Evolutionary conservation across 2,797 vertebrate species (phyloP).

Genomic region (Phataginus tricuspis): DNA sequence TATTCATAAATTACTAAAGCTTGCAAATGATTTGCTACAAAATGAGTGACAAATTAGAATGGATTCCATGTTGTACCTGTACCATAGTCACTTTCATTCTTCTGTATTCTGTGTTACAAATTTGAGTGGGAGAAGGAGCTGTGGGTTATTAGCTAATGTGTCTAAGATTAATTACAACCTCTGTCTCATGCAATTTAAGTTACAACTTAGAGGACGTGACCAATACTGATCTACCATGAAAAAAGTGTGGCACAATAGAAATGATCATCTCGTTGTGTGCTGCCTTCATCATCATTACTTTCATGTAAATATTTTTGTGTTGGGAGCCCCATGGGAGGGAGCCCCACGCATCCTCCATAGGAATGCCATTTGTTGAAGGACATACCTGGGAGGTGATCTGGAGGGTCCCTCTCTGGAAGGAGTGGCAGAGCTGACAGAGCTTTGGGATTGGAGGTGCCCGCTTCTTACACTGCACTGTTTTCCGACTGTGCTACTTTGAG

Average conservation of each 20-base stretch:
- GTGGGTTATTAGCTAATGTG: neutral
- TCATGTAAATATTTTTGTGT: neutral
- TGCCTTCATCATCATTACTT: neutral
- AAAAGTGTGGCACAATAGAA: neutral
- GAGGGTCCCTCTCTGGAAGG: neutral
- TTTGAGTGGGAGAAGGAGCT: neutral
- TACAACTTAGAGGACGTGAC: neutral
- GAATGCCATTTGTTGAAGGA: neutral
- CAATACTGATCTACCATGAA: neutral
- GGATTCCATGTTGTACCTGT: neutral
- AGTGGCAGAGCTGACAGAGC: neutral
- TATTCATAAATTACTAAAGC: neutral
- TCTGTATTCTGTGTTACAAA: neutral
- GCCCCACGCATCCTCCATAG: neutral
- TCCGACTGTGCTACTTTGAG: neutral
- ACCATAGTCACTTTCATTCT: neutral
- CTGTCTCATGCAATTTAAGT: neutral
- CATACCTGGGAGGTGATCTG: neutral
- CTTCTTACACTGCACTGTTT: neutral
- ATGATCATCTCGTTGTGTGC: neutral
- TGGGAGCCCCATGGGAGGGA: neutral
- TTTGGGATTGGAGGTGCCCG: neutral
- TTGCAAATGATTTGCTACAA: conserved; percentile 13
- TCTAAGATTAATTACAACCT: conserved; percentile 9
- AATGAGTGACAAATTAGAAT: neutral